A percentile compares a stretch with the other conserved stretches of the same genome.
Conservation (phyloP, 1,140 invertebrate species). For the Hylyphantes graminicola region DNA sequence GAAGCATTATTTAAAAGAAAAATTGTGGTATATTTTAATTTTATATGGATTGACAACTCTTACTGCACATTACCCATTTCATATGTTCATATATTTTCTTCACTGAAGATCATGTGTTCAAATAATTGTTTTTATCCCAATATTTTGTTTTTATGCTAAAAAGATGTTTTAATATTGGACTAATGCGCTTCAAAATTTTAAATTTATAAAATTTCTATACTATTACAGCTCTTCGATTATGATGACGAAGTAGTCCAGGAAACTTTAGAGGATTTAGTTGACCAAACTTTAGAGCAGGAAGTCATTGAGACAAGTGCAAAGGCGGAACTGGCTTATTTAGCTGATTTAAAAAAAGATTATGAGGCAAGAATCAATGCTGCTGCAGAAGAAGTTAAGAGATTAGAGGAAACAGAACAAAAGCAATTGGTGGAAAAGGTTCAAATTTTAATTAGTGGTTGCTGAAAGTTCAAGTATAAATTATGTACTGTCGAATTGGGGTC, state of each 20-base stretch:
- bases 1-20: too few species aligned
- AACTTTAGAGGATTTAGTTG: conserved; percentile 87
- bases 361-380: conserved; percentile 81
- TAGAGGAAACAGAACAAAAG: conserved; percentile 79
- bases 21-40: too few species aligned
- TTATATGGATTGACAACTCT: too few species aligned
- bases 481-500: neutral
- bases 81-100: too few species aligned
- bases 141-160: too few species aligned
- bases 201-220: too few species aligned
- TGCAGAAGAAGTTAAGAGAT: conserved; percentile 78
- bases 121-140: too few species aligned
- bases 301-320: conserved; percentile 78
- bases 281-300: conserved; percentile 87
- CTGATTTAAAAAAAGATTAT: conserved; percentile 81
- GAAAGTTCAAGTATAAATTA: neutral
- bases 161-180: too few species aligned
- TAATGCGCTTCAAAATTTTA: too few species aligned
- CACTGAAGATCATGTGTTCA: too few species aligned
- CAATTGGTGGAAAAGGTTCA: conserved; percentile 72
- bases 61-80: too few species aligned
- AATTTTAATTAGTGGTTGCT: neutral
- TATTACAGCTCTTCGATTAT: conserved; percentile 76
- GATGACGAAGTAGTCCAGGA: conserved; percentile 80
- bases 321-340: conserved; percentile 74